Evolutionary conservation across 2,888 invertebrate species (phyloP), one percentile per base, ranked within the genome.

Genomic region (Melolontha melolontha): DNA sequence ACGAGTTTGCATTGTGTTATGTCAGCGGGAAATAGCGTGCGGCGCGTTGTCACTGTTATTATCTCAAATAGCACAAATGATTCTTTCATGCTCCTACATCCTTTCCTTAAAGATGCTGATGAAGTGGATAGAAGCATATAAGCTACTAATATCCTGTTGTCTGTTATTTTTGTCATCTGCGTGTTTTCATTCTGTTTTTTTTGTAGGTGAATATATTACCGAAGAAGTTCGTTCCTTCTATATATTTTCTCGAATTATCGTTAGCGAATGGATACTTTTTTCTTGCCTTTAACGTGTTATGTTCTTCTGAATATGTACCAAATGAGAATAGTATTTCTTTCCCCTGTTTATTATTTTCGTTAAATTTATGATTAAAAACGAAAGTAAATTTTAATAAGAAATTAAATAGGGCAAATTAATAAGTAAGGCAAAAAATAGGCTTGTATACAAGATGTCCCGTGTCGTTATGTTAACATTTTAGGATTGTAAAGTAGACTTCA

Each of bases 31-130:
- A 59, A 59, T 59, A 59, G 29, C 59, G 44, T 59, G 59, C 27
- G 44, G 44, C 44, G 14, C 59, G 44, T 59, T 44, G 44, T 59
- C 59, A 44, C 44, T 59, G 44, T 44, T 47, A 59, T 59, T 59
- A 59, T 59, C 44, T 29, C 59, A 29, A 59, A 59, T 59, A 29
- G 44, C 47, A 59, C 42, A 59, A 59, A 59, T 59, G 59, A 59
- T 44, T 59, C 44, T 44, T 59, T 57, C 44, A 59, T 59, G 44
- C 57, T 16, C n/a, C 14, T 16, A 59, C 44, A 16, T 44, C 44
- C 27, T 27, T 29, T 44, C 59, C 7, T 29, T 42, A 14, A 59
- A 44, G 29, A 40, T 8, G 54, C 54, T 59, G 59, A 27, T 42
- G 44, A 59, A 27, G 44, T 5, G 40, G 59, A 27, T 27, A 34